phyloP scores from a whole-genome alignment of 2,113 vertebrate genomes.

The Rhipidura dahli region DNA sequence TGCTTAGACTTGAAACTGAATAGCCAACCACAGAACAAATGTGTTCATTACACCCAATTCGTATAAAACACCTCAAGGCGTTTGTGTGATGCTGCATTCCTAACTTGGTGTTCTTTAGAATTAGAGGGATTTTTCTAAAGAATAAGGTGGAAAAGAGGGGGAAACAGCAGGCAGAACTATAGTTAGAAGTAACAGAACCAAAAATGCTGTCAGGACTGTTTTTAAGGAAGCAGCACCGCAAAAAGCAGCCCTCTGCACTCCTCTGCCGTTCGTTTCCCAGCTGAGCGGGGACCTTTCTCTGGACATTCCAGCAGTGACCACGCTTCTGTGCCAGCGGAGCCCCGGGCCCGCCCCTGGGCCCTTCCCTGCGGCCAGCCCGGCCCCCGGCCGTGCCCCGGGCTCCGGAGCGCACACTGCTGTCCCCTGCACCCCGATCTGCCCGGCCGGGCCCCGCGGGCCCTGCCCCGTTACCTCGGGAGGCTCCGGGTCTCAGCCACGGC shows the following conservation, averaged over 20 bases:
- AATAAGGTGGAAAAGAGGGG: accelerated
- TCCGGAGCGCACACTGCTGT: not conserved
- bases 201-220: accelerated
- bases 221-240: accelerated
- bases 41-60: not conserved
- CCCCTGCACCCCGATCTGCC: not conserved
- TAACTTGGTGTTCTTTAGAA: not conserved
- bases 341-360: not conserved
- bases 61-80: not conserved
- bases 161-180: accelerated
- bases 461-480: not conserved
- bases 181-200: too few species aligned
- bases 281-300: accelerated
- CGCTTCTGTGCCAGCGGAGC: not conserved
- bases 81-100: accelerated
- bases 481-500: not conserved
- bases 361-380: not conserved
- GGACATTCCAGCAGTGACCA: accelerated
- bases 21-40: not conserved
- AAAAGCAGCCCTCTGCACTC: not conserved
- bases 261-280: not conserved
- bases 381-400: not conserved
- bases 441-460: not conserved
- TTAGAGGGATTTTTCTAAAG: not conserved
- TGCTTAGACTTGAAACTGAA: not conserved